Conservation (phyloP, 1,140 invertebrate species). For the Chironomus tepperi region DNA sequence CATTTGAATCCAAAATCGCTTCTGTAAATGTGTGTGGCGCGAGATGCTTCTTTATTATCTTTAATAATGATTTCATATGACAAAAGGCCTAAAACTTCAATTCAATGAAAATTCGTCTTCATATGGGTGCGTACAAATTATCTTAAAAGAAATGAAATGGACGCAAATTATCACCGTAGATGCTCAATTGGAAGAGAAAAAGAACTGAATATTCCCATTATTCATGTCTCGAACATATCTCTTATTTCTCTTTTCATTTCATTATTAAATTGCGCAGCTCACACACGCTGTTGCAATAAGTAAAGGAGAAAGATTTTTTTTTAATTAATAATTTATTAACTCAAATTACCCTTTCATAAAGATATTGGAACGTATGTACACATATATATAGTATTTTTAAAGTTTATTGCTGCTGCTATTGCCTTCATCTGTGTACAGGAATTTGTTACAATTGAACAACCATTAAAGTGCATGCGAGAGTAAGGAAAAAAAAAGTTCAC, state of each 20-base stretch:
- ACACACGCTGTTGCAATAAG: not conserved
- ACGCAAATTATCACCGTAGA: not conserved
- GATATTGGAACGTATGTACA: no score
- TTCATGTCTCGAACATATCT: not conserved
- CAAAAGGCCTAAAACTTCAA: no score
- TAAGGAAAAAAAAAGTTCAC: not conserved
- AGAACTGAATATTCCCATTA: not conserved
- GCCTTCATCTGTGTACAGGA: not conserved
- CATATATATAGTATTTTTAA: not conserved
- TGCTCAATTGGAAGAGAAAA: no score
- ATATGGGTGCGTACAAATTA: not conserved
- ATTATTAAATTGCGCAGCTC: not conserved
- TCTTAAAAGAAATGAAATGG: not conserved
- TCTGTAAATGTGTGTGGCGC: no score
- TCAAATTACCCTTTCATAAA: not conserved
- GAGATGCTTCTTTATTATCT: no score
- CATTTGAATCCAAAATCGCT: no score
- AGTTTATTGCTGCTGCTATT: not conserved
- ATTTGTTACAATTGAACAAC: slow-evolving; percentile 1
- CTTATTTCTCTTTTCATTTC: not conserved
- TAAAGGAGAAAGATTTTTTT: not conserved
- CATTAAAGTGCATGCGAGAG: not conserved
- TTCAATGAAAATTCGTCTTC: no score
- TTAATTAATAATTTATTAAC: slow-evolving; percentile 15
- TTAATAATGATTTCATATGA: no score